A percentile compares a stretch with the other conserved stretches of the same genome.
Conservation (phyloP, 2,113 vertebrate species). For the Tragelaphus strepsiceros region DNA sequence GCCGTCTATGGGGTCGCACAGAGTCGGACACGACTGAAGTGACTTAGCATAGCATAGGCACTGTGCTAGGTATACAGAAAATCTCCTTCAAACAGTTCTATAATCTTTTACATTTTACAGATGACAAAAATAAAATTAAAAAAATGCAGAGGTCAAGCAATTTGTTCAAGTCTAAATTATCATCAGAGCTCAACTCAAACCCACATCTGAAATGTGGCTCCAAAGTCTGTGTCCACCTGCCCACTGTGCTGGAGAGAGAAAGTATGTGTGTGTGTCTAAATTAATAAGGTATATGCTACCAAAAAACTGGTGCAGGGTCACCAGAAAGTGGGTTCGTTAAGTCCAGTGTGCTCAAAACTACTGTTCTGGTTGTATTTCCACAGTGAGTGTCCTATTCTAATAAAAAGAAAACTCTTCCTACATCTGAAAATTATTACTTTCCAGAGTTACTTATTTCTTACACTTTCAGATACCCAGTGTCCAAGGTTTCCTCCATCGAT, state of each 20-base stretch:
- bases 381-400: background rate
- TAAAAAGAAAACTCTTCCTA: background rate
- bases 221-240: background rate
- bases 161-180: background rate
- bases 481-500: background rate
- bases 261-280: background rate
- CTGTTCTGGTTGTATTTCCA: background rate
- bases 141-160: background rate
- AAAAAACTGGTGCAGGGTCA: background rate
- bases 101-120: background rate
- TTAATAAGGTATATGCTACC: background rate
- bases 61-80: background rate
- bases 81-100: background rate
- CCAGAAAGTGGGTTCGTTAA: background rate
- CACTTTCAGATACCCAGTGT: background rate
- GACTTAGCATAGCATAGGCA: too few species aligned
- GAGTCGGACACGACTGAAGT: too few species aligned
- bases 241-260: background rate
- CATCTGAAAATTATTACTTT: background rate
- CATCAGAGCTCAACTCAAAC: background rate
- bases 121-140: background rate
- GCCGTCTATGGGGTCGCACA: too few species aligned
- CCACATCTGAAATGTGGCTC: background rate
- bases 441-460: background rate
- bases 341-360: background rate